A percentile compares a stretch with the other conserved stretches of the same genome.
These are phyloP conservation scores for Microcebus lehilahytsara DNA, from an alignment of 2,113 vertebrate genomes.

Conservation along the genomic window DNA sequence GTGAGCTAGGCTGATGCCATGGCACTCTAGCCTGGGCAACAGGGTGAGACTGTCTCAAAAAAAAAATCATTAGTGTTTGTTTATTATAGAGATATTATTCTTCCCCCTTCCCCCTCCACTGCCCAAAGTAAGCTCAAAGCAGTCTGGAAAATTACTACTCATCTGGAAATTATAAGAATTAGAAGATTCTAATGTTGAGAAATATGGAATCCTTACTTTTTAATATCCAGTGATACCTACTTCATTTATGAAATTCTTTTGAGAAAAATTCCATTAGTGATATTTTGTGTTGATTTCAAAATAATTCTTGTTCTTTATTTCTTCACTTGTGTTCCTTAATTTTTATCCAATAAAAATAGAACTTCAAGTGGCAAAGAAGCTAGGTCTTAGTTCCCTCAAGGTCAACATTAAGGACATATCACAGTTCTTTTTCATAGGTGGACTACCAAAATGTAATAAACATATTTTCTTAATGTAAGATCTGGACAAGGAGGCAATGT, in stretches of 20 bases:
- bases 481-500: background rate
- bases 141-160: conserved; percentile 8
- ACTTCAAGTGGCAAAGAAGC: background rate
- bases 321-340: conserved; percentile 35
- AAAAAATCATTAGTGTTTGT: background rate
- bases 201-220: background rate
- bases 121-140: background rate
- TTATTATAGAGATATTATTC: background rate
- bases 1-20: no score
- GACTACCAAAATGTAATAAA: conserved; percentile 1
- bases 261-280: conserved; percentile 15
- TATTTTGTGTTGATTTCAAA: conserved; percentile 38
- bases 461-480: background rate
- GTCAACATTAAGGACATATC: background rate
- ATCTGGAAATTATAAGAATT: background rate
- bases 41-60: no score
- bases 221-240: background rate
- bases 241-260: conserved; percentile 31
- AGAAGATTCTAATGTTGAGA: background rate
- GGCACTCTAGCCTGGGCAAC: no score
- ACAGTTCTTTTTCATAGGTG: background rate
- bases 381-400: background rate
- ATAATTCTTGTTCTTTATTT: background rate
- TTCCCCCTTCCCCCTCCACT: background rate
- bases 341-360: conserved; percentile 42